Percentiles rank a stretch among this genome's conserved stretches.
These are phyloP conservation scores for Protobothrops mucrosquamatus DNA, from an alignment of 2,113 vertebrate genomes.

Conservation along the genomic window DNA sequence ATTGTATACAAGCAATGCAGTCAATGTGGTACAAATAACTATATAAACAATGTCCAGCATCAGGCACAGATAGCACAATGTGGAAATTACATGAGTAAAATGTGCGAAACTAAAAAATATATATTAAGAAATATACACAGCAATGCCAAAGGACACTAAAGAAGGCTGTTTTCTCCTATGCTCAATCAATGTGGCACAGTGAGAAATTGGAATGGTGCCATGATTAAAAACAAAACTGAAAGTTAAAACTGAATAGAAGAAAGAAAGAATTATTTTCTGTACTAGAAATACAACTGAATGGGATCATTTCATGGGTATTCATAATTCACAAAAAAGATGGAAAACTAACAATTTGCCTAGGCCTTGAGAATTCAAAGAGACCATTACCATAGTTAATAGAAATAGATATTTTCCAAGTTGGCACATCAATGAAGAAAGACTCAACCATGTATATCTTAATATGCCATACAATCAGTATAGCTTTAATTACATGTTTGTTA, in stretches of 20 bases:
- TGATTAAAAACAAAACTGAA: neutral
- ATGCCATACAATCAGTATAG: neutral
- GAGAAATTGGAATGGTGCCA: neutral
- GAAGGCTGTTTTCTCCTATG: neutral
- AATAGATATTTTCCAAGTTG: neutral
- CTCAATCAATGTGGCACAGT: neutral
- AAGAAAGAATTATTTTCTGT: neutral
- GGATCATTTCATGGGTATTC: neutral
- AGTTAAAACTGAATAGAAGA: neutral
- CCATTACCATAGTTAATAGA: neutral
- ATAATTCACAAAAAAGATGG: neutral
- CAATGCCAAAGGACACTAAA: neutral
- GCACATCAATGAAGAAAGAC: neutral
- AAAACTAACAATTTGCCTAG: neutral
- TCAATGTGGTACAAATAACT: neutral
- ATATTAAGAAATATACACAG: neutral
- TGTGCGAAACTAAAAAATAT: neutral
- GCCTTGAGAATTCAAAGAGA: neutral
- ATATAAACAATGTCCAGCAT: neutral
- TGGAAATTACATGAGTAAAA: neutral
- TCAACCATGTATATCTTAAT: neutral
- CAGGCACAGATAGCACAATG: neutral
- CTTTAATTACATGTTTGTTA: neutral
- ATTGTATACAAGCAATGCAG: neutral
- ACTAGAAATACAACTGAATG: neutral